Evolutionary conservation across 2,888 invertebrate species (phyloP), one percentile per base, ranked within the genome.

Genomic region (Gastracanthus pulcherrimus): DNA sequence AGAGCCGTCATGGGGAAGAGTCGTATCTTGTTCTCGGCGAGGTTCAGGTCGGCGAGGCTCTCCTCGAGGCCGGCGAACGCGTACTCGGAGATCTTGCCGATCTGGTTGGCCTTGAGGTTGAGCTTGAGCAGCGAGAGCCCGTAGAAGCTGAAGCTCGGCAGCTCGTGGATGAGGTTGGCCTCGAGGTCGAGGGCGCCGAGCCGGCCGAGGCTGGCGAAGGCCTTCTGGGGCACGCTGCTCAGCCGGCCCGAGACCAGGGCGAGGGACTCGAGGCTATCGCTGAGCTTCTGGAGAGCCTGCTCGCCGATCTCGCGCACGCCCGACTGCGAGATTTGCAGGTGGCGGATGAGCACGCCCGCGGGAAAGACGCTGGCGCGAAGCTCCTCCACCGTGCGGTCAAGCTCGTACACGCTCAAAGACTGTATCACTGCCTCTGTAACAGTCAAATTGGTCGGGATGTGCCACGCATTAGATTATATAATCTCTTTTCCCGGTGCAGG

Each of bases 121-220:
- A 96, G 91, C 92, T 96, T 97, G 84, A 95, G 94, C 86, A 98
- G 92, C 71, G 95, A 95, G 84, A 98, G 93, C n/a, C 97, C 97
- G 89, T 96, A 96, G 92, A 98, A 98, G 88, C 96, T 96, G 90
- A 97, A 97, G 89, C 96, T 96, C 9, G 96, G 95, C 86, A 98
- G 93, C 87, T 96, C 96, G 86, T 94, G 94, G 84, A 98, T 96
- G 89, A 95, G 94, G 92, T 98, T 98, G 84, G 96, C 95, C 89
- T 97, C 96, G 82, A 97, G 93, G 90, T 97, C 97, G 82, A 97
- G 93, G 1, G 95, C 94, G 84, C 94, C 95, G 71, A 97, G 92
- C 88, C 95, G 95, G 81, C 94, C 93, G 90, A 97, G 92, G 69
- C 95, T 94, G 58, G 94, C 94, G 85, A 97, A 93, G 5, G 96